Evolutionary conservation across 2,113 vertebrate species (phyloP).

Genomic region (Ahaetulla prasina): DNA sequence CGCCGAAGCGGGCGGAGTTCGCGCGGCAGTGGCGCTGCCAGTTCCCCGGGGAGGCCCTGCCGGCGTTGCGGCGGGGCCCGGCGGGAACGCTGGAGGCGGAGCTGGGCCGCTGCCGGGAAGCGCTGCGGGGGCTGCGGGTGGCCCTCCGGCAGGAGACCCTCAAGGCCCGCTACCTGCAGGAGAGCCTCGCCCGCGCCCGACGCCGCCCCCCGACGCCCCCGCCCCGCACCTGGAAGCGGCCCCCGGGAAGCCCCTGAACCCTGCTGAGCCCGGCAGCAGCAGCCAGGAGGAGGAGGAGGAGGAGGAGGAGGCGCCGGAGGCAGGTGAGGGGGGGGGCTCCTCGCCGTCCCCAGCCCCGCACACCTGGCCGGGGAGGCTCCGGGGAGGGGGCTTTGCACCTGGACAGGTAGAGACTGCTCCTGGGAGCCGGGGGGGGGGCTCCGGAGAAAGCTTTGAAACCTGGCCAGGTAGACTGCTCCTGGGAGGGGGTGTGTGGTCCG

Average conservation of each 20-base stretch:
- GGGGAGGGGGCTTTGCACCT: too few relatives aligned
- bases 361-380: too few relatives aligned
- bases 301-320: too few relatives aligned
- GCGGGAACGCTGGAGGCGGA: conserved; percentile 77
- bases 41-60: conserved; percentile 80
- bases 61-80: conserved; percentile 65
- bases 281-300: conserved; percentile 61
- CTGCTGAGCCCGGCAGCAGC: conserved; percentile 76
- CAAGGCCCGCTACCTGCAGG: conserved; percentile 87
- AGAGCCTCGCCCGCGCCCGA: conserved; percentile 53
- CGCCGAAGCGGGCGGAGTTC: conserved; percentile 65
- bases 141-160: conserved; percentile 85
- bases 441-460: too few relatives aligned
- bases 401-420: too few relatives aligned
- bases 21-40: conserved; percentile 84
- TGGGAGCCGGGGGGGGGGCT: too few relatives aligned
- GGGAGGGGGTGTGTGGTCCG: too few relatives aligned
- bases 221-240: conserved; percentile 37
- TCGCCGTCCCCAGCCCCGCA: neutral
- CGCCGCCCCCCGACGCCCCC: conserved; percentile 23
- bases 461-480: too few relatives aligned
- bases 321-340: conserved; percentile 70
- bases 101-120: conserved; percentile 78
- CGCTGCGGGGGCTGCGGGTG: conserved; percentile 80
- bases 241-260: neutral